These are phyloP conservation scores for Anarrhichthys ocellatus DNA, from an alignment of 2,113 vertebrate genomes.

Conservation along the genomic window DNA sequence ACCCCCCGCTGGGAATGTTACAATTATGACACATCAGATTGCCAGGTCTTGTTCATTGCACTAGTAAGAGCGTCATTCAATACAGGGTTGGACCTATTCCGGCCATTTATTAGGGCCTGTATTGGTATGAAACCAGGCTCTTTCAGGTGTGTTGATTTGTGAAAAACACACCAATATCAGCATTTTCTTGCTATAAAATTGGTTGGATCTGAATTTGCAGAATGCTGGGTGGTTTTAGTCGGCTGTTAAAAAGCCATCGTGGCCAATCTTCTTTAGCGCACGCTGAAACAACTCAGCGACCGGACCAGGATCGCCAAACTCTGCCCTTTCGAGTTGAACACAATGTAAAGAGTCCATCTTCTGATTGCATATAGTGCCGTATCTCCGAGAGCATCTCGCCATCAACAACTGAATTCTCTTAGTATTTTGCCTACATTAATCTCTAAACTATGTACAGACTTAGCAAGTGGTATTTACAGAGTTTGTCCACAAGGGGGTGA, in stretches of 20 bases:
- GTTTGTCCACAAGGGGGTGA: constrained; percentile 82
- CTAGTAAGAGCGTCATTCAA: neutral
- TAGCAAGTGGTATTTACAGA: constrained; percentile 81
- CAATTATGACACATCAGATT: constrained; percentile 16
- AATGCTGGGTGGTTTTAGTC: neutral
- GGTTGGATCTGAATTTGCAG: neutral
- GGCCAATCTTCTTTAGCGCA: constrained; percentile 3
- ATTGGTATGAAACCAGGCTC: neutral
- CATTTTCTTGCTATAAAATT: neutral
- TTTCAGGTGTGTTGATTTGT: neutral
- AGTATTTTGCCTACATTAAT: constrained; percentile 76
- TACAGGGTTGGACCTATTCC: neutral
- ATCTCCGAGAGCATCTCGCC: constrained; percentile 73
- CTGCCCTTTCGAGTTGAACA: constrained; percentile 54
- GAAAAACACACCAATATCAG: neutral
- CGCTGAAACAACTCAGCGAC: constrained; percentile 31
- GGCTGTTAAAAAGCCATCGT: neutral
- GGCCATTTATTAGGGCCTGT: neutral
- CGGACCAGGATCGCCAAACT: constrained; percentile 30
- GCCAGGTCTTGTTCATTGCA: neutral
- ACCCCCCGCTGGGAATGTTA: constrained; percentile 63
- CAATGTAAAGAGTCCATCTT: constrained; percentile 68
- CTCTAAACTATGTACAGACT: constrained; percentile 81
- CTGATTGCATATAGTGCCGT: constrained; percentile 81
- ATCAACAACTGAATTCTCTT: constrained; percentile 73